Evolutionary conservation across 1,140 invertebrate species (phyloP), one percentile per base, ranked within the genome.

Genomic region (Pinna nobilis): DNA sequence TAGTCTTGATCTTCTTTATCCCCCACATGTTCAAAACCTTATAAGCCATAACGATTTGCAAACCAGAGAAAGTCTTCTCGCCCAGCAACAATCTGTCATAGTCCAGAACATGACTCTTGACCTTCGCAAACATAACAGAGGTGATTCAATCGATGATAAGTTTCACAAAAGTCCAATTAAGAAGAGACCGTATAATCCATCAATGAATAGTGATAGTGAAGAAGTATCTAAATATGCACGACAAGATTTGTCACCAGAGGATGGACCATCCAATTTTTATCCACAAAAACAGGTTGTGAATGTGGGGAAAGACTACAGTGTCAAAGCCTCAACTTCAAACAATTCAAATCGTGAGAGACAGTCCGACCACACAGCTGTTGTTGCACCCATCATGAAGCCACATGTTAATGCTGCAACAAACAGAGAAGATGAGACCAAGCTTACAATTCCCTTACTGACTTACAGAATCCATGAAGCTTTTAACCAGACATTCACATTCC

Each of bases 111-210:
- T 77, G 67, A 80, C 81, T 35, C 77, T 86, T 49, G 84, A 86
- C 72, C 74, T 86, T 47, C 80, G 84, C 61, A 86, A 86, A 64
- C 55, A 70, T 47, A 70, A 61, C 57, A 41, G 68, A 57, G 68
- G 57, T 47, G 68, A 70, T 28, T 30, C 30, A 55, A 63, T 74
- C 5, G 73, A 78, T 25, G 83, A 84, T 41, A 76, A 82, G 50
- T 76, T 84, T 57, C 78, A 74, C 67, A 77, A 84, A 67, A 88
- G 86, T 80, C 86, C 86, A 13, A 84, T 88, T 35, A 88, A 88
- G 60, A 88, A 88, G 71, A 78, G 86, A 57, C 86, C 86, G 20
- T 87, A 87, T 70, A 77, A 82, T 41, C 83, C 83, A 41, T 65
- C 59, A 28, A 30, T 53, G 18, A 60, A 57, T 59, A 63, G 63